phyloP scores from a whole-genome alignment of 1,140 invertebrate genomes.

The Pteromalus puparum region DNA sequence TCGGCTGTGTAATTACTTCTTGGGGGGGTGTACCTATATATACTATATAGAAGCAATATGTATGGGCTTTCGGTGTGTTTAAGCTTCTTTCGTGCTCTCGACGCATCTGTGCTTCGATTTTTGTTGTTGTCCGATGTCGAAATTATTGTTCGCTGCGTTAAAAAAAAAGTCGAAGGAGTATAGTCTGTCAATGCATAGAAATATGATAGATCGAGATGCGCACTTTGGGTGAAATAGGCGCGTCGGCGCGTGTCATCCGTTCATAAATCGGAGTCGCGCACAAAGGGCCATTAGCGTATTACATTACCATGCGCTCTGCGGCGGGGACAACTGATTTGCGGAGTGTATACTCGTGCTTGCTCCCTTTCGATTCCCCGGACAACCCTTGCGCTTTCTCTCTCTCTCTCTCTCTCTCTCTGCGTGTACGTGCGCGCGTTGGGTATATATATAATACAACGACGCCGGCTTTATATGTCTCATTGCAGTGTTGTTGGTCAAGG shows the following conservation, averaged over 20 bases:
- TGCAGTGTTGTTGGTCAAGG: neutral
- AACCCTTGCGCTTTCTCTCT: slow-evolving; percentile 10
- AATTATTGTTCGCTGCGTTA: too few relatives aligned
- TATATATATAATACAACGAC: neutral
- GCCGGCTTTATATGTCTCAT: neutral
- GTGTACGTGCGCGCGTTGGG: neutral
- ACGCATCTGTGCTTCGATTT: too few relatives aligned
- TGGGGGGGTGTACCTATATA: too few relatives aligned
- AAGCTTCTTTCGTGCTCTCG: too few relatives aligned
- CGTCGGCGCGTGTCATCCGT: slow-evolving; percentile 18
- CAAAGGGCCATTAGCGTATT: slow-evolving; percentile 39
- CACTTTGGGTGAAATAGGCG: neutral
- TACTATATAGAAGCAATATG: too few relatives aligned
- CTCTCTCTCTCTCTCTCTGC: neutral
- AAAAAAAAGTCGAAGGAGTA: too few relatives aligned
- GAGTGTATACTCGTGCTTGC: neutral
- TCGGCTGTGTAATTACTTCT: neutral
- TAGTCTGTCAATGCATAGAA: neutral
- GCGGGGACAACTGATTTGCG: neutral
- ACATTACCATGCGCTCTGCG: neutral
- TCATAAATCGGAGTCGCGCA: slow-evolving; percentile 5
- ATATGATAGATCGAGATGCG: neutral
- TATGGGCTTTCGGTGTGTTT: too few relatives aligned
- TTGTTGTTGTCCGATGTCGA: too few relatives aligned
- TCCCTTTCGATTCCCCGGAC: neutral